These are phyloP conservation scores for Neoseiulus cucumeris DNA, from an alignment of 1,140 invertebrate genomes.

Conservation along the genomic window DNA sequence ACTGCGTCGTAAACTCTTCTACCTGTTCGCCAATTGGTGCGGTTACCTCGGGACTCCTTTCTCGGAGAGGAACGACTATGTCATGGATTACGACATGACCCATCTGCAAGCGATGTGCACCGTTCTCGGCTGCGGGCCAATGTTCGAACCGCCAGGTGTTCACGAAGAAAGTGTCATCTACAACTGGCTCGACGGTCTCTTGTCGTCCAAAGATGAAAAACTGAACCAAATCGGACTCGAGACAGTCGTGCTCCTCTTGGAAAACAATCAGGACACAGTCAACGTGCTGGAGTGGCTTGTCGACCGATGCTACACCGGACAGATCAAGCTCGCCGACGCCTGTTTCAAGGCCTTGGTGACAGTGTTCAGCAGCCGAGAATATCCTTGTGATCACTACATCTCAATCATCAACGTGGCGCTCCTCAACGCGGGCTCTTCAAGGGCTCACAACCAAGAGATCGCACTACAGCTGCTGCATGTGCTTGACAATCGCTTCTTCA, in stretches of 20 bases:
- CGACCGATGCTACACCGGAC: conserved; percentile 83
- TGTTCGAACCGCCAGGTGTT: conserved; percentile 62
- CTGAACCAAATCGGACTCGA: conserved; percentile 73
- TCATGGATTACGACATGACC: conserved; percentile 40
- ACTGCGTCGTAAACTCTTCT: conserved; percentile 62
- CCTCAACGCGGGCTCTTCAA: conserved; percentile 80
- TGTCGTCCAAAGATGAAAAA: conserved; percentile 67
- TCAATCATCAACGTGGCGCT: conserved; percentile 92
- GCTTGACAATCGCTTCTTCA: conserved; percentile 84
- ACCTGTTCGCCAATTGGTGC: conserved; percentile 79
- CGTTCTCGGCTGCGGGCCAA: conserved; percentile 77
- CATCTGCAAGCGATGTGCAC: conserved; percentile 68
- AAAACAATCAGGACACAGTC: conserved; percentile 87
- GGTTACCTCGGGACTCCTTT: conserved; percentile 51
- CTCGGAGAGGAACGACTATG: conserved; percentile 25
- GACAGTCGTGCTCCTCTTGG: conserved; percentile 74
- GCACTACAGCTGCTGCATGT: conserved; percentile 82
- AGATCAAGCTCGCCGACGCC: conserved; percentile 67
- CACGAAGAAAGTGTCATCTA: conserved; percentile 75
- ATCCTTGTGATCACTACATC: conserved; percentile 94
- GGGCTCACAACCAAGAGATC: conserved; percentile 70
- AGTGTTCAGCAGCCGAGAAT: conserved; percentile 87
- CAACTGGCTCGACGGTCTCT: conserved; percentile 70
- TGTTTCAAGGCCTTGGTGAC: conserved; percentile 86
- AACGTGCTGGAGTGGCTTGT: conserved; percentile 89